Evolutionary conservation across 2,113 vertebrate species (phyloP).

Genomic region (human (Homo sapiens)): GRCh38 chr22:37432501-37433000

Average conservation of each 20-base stretch:
- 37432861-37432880: background rate
- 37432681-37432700: background rate
- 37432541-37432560: background rate
- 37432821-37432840: background rate
- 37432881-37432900: background rate
- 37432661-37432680: background rate
- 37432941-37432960: rapidly evolving
- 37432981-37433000: background rate
- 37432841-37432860: background rate
- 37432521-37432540: background rate
- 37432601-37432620: background rate
- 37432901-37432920: background rate
- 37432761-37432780: background rate
- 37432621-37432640: background rate
- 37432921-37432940: background rate
- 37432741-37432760: background rate
- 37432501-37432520: background rate
- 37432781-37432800: background rate
- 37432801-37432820: background rate
- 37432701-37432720: background rate
- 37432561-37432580: background rate
- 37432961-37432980: background rate
- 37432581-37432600: too few species aligned
- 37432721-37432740: background rate
- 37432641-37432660: background rate